These are phyloP conservation scores for Megalops cyprinoides DNA, from an alignment of 2,797 vertebrate genomes.

Conservation along the genomic window DNA sequence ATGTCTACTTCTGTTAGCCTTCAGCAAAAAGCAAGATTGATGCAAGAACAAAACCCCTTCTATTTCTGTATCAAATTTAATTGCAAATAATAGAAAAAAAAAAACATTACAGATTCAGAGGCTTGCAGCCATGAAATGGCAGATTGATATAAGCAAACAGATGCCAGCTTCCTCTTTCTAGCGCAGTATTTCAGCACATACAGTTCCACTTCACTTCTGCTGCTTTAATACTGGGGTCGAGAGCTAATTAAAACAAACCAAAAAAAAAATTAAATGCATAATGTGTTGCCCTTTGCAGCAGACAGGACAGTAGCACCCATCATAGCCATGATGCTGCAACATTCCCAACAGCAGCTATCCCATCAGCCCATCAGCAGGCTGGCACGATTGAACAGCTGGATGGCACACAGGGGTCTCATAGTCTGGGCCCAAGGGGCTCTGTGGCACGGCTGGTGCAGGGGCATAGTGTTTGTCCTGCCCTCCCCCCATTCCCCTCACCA, in stretches of 20 bases:
- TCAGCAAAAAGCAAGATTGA: slow-evolving; percentile 34
- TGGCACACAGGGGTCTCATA: not conserved
- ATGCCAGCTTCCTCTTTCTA: not conserved
- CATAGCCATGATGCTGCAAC: not conserved
- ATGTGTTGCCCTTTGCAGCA: not conserved
- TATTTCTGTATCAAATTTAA: slow-evolving; percentile 3
- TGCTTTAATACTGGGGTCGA: not conserved
- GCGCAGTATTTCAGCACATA: not conserved
- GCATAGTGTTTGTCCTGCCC: not conserved
- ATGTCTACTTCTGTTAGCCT: slow-evolving; percentile 26
- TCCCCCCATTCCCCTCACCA: not conserved
- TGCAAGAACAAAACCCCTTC: slow-evolving; percentile 7
- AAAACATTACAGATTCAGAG: not conserved
- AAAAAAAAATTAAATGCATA: not conserved
- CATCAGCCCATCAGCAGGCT: not conserved
- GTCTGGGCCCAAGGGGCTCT: not conserved
- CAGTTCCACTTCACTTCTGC: not conserved
- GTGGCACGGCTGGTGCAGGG: not conserved
- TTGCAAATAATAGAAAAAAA: slow-evolving; percentile 4
- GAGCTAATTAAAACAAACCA: not conserved
- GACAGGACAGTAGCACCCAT: not conserved
- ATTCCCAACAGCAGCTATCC: not conserved
- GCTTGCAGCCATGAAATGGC: not conserved
- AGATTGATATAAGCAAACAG: not conserved
- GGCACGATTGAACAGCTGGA: not conserved